Base-by-base conservation (phyloP, 2,888 invertebrate species). In the Drosophila algonquin region DNA sequence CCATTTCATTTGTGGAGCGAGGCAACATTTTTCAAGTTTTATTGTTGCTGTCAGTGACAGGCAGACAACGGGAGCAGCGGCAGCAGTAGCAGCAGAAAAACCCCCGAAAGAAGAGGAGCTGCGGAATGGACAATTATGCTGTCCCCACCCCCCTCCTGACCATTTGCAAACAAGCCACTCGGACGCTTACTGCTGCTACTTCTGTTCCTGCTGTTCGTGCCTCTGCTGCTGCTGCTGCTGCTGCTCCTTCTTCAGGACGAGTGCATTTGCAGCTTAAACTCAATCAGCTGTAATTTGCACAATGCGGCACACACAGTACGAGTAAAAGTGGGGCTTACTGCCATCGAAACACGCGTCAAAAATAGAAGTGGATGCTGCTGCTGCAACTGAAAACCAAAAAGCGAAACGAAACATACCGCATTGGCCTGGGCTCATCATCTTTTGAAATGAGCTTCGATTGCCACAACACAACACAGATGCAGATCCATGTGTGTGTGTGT, bases 91-190 rank as follows among this genome's bases (percentile, higher is more conserved):
- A 53, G 50, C 24, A 32, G 44, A 50, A 60, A 61, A 51, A 14
- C 40, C 7, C 40, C 7, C 45, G 35, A 47, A 73, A 73, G 63
- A 64, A 73, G 73, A 63, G 59, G 75, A 67, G 50, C 27, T 69
- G 61, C 54, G 14, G 24, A 40, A 35, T 24, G 16, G 68, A 80
- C 83, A 84, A 81, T 87, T 78, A 87, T 89, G 85, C 77, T 72
- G 64, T 2, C 5, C 40, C 6, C 7, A 24, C 24, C 4, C 4
- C 2, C 85, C 21, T 2, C 3, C 2, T 21, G 21, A 0, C 79
- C 85, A 87, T 87, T 83, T 84, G 81, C 89, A 83, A 89, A 77
- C 81, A 89, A 80, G 76, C 77, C 78, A 77, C 77, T 82, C 68
- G 56, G 14, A 14, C 14, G 14, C 40, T 16, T 9, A 57, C 10